Evolutionary conservation across 2,888 invertebrate species (phyloP), one percentile per base, ranked within the genome.

Genomic region (Ceraclea dissimilis): DNA sequence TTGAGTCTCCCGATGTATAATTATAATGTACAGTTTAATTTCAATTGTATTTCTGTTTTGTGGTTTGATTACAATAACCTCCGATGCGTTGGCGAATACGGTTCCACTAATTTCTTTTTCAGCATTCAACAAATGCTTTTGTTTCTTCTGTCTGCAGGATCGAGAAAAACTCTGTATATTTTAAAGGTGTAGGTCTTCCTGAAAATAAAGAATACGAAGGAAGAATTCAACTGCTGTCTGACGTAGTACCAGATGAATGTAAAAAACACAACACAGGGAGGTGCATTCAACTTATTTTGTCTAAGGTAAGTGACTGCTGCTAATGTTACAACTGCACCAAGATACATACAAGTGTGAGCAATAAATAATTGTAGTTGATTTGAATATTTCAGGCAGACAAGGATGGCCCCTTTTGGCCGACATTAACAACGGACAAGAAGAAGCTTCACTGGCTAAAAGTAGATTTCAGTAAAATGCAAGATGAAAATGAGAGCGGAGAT

Each of bases 401-500:
- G 74, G 81, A 71, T 50, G 89, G 87, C 59, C 81, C 90, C 1
- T 95, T 85, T 71, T 97, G 96, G 96, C 87, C 93, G 53, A 79
- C 88, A 63, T 76, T 96, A 65, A 88, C 92, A 56, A 90, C 88
- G 70, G 90, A 90, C 66, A 88, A 86, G 67, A 86, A 86, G 72
- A 96, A 96, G 76, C 86, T 87, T 65, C 95, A 95, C 71, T 97
- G 95, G 87, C 80, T 98, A 65, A 97, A 96, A 79, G 88, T 95
- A 66, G 97, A 98, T 71, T 99, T 98, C 71, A 91, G 93, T 70
- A 95, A 95, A 76, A 98, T 96, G 97, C 86, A 85, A 75, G 97
- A 97, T 76, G 97, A 98, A 74, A 93, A 93, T 67, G 96, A 96
- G 60, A 92, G 90, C 54, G 92, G 88, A 10, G 89, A 89, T 64